phyloP scores from a whole-genome alignment of 2,888 invertebrate species.

The Carabus problematicus region DNA sequence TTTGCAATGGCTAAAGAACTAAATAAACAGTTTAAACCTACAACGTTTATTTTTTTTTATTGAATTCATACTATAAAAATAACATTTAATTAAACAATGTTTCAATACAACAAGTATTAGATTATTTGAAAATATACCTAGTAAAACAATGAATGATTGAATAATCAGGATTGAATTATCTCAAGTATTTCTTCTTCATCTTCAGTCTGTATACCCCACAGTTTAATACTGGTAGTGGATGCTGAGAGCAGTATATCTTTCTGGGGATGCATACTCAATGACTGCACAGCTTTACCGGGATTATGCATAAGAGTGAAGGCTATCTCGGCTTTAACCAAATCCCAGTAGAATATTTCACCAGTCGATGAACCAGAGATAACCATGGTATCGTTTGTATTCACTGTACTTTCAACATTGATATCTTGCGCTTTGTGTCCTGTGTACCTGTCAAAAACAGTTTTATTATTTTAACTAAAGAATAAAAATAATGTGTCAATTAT shows the following conservation, averaged over 20 bases:
- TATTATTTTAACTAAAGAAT: neutral
- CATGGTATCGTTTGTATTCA: constrained; percentile 83
- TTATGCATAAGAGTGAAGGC: constrained; percentile 63
- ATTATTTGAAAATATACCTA: too few relatives aligned
- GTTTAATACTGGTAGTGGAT: constrained; percentile 72
- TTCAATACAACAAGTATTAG: too few relatives aligned
- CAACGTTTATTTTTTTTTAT: too few relatives aligned
- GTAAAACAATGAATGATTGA: too few relatives aligned
- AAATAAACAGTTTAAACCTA: too few relatives aligned
- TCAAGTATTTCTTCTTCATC: too few relatives aligned
- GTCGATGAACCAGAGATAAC: constrained; percentile 90
- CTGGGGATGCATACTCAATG: constrained; percentile 82
- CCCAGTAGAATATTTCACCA: constrained; percentile 88
- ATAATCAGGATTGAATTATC: too few relatives aligned
- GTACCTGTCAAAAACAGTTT: constrained; percentile 64
- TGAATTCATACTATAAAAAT: too few relatives aligned
- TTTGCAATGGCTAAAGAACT: too few relatives aligned
- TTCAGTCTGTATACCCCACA: constrained; percentile 65
- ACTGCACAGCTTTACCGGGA: constrained; percentile 72
- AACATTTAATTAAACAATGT: too few relatives aligned
- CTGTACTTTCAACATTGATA: constrained; percentile 85
- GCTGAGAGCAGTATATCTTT: constrained; percentile 76
- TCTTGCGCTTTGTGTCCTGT: constrained; percentile 83
- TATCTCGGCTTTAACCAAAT: constrained; percentile 79
- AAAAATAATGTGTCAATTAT: neutral